These are phyloP conservation scores for Andricus quercusramuli DNA, from an alignment of 2,888 invertebrate genomes.

Conservation along the genomic window DNA sequence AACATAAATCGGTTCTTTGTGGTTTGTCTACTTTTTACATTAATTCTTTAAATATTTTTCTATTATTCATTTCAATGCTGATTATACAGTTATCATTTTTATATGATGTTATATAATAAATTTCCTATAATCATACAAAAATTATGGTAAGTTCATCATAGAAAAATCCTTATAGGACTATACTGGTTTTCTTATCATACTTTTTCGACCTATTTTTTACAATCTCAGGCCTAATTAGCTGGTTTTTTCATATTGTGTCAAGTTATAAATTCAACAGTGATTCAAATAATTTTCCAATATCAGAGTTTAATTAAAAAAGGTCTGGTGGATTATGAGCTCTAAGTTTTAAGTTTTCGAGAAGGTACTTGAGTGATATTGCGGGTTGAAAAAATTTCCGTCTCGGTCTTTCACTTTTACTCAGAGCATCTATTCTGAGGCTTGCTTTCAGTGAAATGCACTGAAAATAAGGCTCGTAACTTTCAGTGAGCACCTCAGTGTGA, in stretches of 20 bases:
- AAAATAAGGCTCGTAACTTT: conserved; percentile 13
- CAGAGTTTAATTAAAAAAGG: neutral
- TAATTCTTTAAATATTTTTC: too few relatives aligned
- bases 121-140: too few relatives aligned
- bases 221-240: too few relatives aligned
- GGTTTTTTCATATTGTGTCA: neutral
- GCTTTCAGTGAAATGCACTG: conserved; percentile 12
- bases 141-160: too few relatives aligned
- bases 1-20: too few relatives aligned
- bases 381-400: neutral
- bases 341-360: neutral
- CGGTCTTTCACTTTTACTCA: neutral
- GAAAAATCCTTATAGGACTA: too few relatives aligned
- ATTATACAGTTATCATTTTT: too few relatives aligned
- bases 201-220: too few relatives aligned
- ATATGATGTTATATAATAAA: too few relatives aligned
- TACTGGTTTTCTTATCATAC: too few relatives aligned
- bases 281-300: neutral
- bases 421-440: neutral
- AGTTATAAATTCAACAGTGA: neutral
- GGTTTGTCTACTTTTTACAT: too few relatives aligned
- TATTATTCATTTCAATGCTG: too few relatives aligned
- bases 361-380: neutral
- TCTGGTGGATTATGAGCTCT: neutral
- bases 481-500: conserved; percentile 1